phyloP scores from a whole-genome alignment of 2,888 invertebrate species.

The Andrena bicolor region DNA sequence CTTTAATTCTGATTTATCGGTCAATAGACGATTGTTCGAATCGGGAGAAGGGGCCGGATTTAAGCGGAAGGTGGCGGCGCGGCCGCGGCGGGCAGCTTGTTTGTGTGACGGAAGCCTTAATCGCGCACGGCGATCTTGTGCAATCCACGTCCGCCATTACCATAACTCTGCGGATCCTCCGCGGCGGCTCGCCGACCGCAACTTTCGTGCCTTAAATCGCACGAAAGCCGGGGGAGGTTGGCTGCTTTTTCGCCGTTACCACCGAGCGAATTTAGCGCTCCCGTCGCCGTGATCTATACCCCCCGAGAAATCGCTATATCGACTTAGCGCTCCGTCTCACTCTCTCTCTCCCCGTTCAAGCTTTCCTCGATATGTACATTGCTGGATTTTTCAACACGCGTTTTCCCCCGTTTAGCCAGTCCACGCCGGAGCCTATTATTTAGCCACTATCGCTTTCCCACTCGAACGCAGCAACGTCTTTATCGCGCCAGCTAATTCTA shows the following conservation, averaged over 20 bases:
- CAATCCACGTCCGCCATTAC: constrained; percentile 75
- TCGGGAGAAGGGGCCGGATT: constrained; percentile 59
- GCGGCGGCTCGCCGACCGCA: constrained; percentile 45
- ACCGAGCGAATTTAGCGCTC: constrained; percentile 59
- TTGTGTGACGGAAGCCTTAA: constrained; percentile 74
- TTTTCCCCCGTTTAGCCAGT: background rate
- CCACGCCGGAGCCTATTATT: background rate
- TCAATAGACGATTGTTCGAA: constrained; percentile 60
- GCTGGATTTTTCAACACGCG: background rate
- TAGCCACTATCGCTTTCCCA: background rate
- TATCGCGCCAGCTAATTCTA: constrained; percentile 43
- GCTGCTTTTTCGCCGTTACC: constrained; percentile 58
- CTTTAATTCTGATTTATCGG: constrained; percentile 55
- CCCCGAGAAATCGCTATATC: constrained; percentile 58
- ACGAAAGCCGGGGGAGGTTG: constrained; percentile 70
- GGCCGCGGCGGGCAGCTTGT: constrained; percentile 62
- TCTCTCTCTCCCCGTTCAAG: background rate
- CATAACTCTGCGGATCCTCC: constrained; percentile 73
- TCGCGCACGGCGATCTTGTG: constrained; percentile 71
- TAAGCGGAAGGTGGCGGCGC: constrained; percentile 54
- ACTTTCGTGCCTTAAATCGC: constrained; percentile 74
- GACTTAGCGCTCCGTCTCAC: constrained; percentile 7
- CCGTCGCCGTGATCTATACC: constrained; percentile 53
- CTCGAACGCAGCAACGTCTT: constrained; percentile 27
- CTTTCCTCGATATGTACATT: background rate